phyloP scores from a whole-genome alignment of 1,140 invertebrate species.

The Drosophila rufa region DNA sequence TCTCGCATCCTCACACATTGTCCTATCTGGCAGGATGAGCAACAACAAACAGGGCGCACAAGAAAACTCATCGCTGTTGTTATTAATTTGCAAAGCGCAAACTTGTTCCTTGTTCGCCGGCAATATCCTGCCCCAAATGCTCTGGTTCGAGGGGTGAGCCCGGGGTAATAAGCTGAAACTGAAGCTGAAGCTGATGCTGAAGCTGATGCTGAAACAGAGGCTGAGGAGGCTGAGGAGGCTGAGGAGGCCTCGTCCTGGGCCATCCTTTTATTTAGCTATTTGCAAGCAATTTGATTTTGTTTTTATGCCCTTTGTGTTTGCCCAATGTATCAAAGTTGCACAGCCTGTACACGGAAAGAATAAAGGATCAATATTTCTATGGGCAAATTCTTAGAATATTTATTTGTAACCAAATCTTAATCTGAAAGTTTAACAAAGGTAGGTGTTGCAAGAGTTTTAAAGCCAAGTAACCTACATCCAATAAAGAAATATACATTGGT shows the following conservation, averaged over 20 bases:
- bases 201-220: neutral
- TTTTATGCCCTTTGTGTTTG: constrained; percentile 57
- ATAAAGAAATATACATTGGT: no score
- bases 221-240: neutral
- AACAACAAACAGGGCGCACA: constrained; percentile 22
- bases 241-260: constrained; percentile 23
- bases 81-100: constrained; percentile 78
- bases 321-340: constrained; percentile 62
- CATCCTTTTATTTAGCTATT: constrained; percentile 75
- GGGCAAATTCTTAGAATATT: no score
- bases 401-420: neutral
- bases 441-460: no score
- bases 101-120: constrained; percentile 66
- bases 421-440: neutral
- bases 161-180: constrained; percentile 25
- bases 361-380: constrained; percentile 16
- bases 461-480: no score
- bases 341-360: constrained; percentile 17
- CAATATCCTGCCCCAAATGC: constrained; percentile 58
- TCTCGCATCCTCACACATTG: constrained; percentile 17
- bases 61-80: constrained; percentile 58
- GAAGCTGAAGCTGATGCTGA: neutral
- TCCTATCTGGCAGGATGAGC: constrained; percentile 39
- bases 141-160: constrained; percentile 7
- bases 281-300: constrained; percentile 79